phyloP scores from a whole-genome alignment of 2,797 vertebrate species.

The Cynopterus sphinx region DNA sequence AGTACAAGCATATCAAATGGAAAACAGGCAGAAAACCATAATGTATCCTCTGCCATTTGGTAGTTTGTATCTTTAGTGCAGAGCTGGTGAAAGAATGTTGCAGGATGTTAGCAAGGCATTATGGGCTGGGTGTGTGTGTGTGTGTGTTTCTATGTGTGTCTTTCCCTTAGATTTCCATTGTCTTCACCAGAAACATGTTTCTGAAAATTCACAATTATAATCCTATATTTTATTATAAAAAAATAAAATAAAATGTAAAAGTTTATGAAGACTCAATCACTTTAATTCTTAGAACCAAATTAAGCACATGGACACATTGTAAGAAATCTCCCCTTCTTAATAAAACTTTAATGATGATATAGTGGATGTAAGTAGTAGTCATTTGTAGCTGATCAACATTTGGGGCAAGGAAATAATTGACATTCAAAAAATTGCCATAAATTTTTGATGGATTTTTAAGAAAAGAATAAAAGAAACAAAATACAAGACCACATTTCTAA shows the following conservation, averaged over 20 bases:
- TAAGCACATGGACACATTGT: neutral
- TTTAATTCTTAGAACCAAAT: conserved; percentile 38
- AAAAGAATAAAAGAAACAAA: neutral
- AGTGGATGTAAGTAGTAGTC: neutral
- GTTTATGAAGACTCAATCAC: neutral
- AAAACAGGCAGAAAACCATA: conserved; percentile 66
- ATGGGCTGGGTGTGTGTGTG: neutral
- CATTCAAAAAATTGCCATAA: neutral
- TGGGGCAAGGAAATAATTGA: neutral
- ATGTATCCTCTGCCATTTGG: conserved; percentile 75
- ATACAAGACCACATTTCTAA: neutral
- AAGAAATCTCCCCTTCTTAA: neutral
- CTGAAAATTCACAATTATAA: conserved; percentile 55
- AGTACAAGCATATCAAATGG: conserved; percentile 70
- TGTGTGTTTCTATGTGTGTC: neutral
- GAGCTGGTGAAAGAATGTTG: conserved; percentile 71
- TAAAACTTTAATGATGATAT: neutral
- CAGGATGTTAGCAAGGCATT: conserved; percentile 72
- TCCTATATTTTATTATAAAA: neutral
- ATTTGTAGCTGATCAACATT: neutral
- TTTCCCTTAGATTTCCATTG: conserved; percentile 69
- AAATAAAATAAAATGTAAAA: conserved; percentile 62
- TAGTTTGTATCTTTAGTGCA: conserved; percentile 75
- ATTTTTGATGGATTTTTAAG: neutral
- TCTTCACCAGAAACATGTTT: conserved; percentile 65